Evolutionary conservation across 2,113 vertebrate genomes (phyloP).

Genomic region (Bothrops jararaca): DNA sequence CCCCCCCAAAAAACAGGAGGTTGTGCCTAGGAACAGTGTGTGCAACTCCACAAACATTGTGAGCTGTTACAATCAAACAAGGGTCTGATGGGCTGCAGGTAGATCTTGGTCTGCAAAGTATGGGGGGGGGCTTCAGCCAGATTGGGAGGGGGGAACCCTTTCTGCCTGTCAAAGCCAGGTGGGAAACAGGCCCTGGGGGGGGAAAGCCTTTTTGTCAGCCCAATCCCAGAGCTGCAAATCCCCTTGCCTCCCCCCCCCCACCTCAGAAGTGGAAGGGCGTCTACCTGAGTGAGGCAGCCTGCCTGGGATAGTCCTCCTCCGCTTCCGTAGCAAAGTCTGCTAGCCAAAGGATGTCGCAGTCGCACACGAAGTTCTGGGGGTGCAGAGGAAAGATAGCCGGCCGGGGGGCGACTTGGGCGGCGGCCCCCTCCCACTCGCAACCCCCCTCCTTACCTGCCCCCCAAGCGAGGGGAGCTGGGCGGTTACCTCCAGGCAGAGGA

Average conservation of each 20-base stretch:
- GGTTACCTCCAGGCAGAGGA: background rate
- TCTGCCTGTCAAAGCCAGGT: no score
- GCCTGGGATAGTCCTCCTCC: background rate
- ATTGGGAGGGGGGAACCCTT: no score
- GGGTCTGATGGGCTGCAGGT: background rate
- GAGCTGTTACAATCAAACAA: background rate
- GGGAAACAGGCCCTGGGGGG: no score
- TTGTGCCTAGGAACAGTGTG: no score
- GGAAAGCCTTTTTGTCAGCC: no score
- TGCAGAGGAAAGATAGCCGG: background rate
- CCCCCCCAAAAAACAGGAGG: background rate
- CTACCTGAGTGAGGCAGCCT: constrained; percentile 6
- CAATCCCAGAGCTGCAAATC: background rate
- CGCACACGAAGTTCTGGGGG: background rate
- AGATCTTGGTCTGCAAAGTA: no score
- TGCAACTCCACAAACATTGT: background rate
- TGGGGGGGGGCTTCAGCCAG: no score
- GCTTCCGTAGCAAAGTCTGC: background rate
- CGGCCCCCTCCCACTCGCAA: background rate
- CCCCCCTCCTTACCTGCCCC: background rate
- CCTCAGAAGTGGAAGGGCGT: no score
- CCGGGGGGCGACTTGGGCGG: rapidly evolving
- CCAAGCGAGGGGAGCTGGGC: no score
- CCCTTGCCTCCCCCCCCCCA: no score
- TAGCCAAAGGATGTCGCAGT: background rate